Base-by-base conservation (phyloP, 2,888 invertebrate genomes). In the Polymixis flavicincta region DNA sequence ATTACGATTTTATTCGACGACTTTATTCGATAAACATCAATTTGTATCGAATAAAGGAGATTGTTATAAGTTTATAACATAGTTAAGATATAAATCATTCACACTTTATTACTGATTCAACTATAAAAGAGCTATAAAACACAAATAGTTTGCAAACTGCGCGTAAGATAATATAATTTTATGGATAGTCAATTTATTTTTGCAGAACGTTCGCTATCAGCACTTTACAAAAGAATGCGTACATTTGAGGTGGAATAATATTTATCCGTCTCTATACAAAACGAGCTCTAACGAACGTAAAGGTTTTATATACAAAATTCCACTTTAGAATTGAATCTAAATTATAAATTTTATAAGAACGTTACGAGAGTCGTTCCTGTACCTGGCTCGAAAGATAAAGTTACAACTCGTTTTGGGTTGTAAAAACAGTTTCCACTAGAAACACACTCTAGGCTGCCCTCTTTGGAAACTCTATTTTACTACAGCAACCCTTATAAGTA, bases 61-160 rank as follows among this genome's bases (percentile, higher is more conserved):
- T 45, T 22, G 22, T 25, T 32, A 52, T n/a, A n/a, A n/a, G n/a
- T n/a, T n/a, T n/a, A n/a, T 28, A 64, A 64, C 19, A 28, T 63
- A 37, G 37, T 48, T 63, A 6, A 74, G 80, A 25, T 25, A 25
- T 55, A 81, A 59, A 68, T 65, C 11, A 82, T 67, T 32, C 14
- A 13, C 7, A 63, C 28, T 54, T 76, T 57, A 52, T 59, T 52
- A 50, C 59, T 14, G 5, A 73, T 25, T 32, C 4, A 13, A 42
- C 55, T 59, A 66, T 80, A 60, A 68, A 73, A 64, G 50, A 54
- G 59, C 17, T 37, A n/a, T 80, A 45, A 80, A 68, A 65, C 19
- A 17, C 6, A 74, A 54, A 54, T 76, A 45, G 45, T 52, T 63
- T 13, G 48, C 7, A 75, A 54, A 8, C 13, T 14, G n/a, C 11